Evolutionary conservation across 2,113 vertebrate species (phyloP).

Genomic region (Nannospalax galili): DNA sequence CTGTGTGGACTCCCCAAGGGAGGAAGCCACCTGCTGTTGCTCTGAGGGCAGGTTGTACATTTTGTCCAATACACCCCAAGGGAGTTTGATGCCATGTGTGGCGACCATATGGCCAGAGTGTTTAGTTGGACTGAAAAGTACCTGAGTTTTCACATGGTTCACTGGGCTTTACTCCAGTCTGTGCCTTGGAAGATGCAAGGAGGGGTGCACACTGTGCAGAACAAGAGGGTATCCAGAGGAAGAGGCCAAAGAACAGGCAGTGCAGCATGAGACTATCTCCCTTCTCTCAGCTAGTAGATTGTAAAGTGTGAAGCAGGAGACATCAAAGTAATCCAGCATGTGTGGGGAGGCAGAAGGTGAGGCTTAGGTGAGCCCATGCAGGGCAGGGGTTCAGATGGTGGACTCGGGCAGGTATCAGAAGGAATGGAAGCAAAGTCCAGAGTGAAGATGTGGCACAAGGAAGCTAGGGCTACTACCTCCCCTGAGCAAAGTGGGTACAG

Average conservation of each 20-base stretch:
- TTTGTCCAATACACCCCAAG: background rate
- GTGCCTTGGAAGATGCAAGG: rapidly evolving
- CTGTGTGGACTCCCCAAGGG: background rate
- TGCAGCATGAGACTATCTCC: background rate
- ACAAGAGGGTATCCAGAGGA: background rate
- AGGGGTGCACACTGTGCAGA: background rate
- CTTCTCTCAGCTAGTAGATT: background rate
- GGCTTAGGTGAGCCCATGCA: background rate
- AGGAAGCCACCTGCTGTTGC: background rate
- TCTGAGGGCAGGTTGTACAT: background rate
- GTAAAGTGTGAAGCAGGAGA: background rate
- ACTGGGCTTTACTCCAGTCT: background rate
- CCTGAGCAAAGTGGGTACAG: background rate
- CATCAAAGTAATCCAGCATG: background rate
- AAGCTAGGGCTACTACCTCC: background rate
- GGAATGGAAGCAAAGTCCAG: background rate
- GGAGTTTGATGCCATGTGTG: background rate
- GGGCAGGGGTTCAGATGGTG: background rate
- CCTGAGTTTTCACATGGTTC: background rate
- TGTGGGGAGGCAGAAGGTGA: background rate
- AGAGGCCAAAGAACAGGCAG: background rate
- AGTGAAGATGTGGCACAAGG: background rate
- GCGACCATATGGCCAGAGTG: too few relatives aligned
- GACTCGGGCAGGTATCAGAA: too few relatives aligned
- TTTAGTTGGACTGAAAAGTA: background rate